These are phyloP conservation scores for Anguilla pacifica DNA, from an alignment of 2,797 vertebrate species.

Conservation along the genomic window DNA sequence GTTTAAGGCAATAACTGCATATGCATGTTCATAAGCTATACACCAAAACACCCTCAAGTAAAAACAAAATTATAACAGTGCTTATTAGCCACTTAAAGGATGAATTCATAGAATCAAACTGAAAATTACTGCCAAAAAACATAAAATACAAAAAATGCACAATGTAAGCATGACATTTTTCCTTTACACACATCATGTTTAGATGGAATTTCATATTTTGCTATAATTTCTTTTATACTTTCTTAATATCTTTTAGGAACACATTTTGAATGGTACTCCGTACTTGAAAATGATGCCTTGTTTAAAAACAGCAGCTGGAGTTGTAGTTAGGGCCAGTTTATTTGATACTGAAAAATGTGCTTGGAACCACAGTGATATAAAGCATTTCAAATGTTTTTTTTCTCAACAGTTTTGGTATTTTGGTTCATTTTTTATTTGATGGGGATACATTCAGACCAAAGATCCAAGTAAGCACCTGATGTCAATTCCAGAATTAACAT, in stretches of 20 bases:
- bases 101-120: background rate
- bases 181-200: background rate
- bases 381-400: background rate
- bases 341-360: background rate
- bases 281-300: background rate
- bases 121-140: background rate
- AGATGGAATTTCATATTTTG: background rate
- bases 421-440: background rate
- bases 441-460: background rate
- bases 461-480: background rate
- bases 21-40: background rate
- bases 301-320: background rate
- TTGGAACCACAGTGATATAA: background rate
- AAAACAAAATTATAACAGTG: background rate
- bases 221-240: background rate
- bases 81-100: background rate
- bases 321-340: background rate
- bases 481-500: no score
- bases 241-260: background rate
- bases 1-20: conserved; percentile 27
- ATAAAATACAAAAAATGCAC: background rate
- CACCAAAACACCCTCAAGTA: background rate
- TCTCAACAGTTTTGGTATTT: background rate
- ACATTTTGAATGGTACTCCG: background rate
- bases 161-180: background rate